Base-by-base conservation (phyloP, 2,888 invertebrate genomes). In the Cataglyphis albicans region DNA sequence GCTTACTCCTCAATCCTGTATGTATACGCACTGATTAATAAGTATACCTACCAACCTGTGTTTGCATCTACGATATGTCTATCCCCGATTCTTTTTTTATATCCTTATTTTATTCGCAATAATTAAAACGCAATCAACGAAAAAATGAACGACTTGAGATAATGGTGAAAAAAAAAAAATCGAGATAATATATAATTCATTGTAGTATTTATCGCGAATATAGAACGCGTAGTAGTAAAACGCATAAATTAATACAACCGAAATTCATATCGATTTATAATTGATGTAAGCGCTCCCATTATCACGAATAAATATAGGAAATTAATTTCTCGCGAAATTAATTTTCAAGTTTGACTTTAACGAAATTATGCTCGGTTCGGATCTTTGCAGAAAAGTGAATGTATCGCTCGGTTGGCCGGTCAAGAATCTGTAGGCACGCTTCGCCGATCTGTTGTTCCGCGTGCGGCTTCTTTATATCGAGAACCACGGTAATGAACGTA, bases 1-100 rank as follows among this genome's bases (percentile, higher is more conserved):
- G 78, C 86, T 87, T 72, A 83, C 82, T 87, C 82, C 80, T 65
- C 82, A 61, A 48, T n/a, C 64, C 35, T 15, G 15, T 44, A 15
- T 65, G 70, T 61, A 25, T 38, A 76, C 44, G 78, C 59, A 32
- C 29, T 21, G 32, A 57, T 80, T 44, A 44, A 59, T 68, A 78
- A 68, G 38, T 65, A 12, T 64, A 52, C 35, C 25, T n/a, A 25
- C 18, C 25, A n/a, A 7, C 25, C 25, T 21, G 18, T 38, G 18
- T 38, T 52, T 52, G 25, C 52, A 76, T 52, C 63, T 41, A 29
- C 9, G 15, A 64, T 63, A 70, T n/a, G 52, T 72, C 41, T 57
- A 29, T 32, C 21, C 61, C 67, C 12, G 10, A 18, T 65, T 38
- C 44, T 29, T n/a, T 67, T 32, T n/a, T 9, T 1, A 35, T 55